Percentiles rank a stretch among this genome's conserved stretches.
Conservation (phyloP, 2,113 vertebrate species). For the Accipiter cooperii region DNA sequence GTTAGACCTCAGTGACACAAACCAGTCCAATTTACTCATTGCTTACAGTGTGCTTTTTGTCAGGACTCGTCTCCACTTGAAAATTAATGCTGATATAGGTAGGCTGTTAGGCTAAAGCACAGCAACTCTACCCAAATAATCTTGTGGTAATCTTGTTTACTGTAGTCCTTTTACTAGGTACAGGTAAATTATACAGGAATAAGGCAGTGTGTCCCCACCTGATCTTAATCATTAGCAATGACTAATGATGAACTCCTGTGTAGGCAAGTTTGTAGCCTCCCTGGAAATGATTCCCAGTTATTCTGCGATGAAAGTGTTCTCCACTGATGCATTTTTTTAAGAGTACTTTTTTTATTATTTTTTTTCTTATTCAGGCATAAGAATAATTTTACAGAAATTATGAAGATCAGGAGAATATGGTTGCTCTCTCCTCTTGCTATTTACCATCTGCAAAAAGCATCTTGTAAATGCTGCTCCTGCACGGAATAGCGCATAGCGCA, state of each 20-base stretch:
- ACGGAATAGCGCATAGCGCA: fast-evolving
- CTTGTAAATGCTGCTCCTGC: background rate
- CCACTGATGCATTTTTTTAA: background rate
- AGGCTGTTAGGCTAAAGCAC: background rate
- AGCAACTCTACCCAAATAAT: background rate
- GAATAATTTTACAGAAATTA: background rate
- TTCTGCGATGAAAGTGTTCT: background rate
- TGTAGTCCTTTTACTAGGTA: background rate
- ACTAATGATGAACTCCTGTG: background rate
- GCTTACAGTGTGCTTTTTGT: background rate
- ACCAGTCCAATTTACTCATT: fast-evolving
- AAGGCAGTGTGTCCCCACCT: background rate
- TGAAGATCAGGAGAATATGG: background rate
- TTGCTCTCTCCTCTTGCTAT: background rate
- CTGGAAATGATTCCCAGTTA: background rate
- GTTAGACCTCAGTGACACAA: background rate
- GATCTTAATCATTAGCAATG: background rate
- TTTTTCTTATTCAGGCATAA: background rate
- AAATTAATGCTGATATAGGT: background rate
- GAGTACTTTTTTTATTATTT: background rate
- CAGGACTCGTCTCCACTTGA: background rate
- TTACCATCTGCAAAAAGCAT: background rate
- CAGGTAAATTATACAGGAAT: background rate
- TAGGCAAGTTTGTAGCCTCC: background rate
- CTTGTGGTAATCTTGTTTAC: background rate